Evolutionary conservation across 1,140 invertebrate species (phyloP).

Genomic region (Xylocopa sonorina): DNA sequence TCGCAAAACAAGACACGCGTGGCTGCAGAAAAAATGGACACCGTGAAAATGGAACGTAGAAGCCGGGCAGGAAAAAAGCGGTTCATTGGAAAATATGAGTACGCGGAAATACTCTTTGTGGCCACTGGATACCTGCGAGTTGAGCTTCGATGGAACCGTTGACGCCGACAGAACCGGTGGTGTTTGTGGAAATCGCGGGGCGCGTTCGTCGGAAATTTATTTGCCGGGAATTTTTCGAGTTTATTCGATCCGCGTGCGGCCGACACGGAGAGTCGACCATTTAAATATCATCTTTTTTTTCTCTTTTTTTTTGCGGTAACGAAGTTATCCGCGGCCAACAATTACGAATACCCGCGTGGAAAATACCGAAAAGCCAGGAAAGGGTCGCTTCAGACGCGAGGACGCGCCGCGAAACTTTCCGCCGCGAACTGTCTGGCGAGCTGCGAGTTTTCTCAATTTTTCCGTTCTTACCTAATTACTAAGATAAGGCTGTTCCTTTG

Average conservation of each 20-base stretch:
- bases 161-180: not conserved
- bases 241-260: conserved; percentile 10
- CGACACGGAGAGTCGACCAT: not conserved
- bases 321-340: conserved; percentile 38
- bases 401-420: conserved; percentile 2
- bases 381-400: conserved; percentile 9
- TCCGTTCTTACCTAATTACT: not conserved
- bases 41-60: too few relatives aligned
- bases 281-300: conserved; percentile 26
- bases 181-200: not conserved
- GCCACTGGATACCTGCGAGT: too few relatives aligned
- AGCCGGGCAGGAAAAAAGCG: too few relatives aligned
- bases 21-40: too few relatives aligned
- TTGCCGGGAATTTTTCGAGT: not conserved
- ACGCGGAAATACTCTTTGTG: too few relatives aligned
- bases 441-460: not conserved
- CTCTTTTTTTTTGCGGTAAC: conserved; percentile 3
- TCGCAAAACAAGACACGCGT: too few relatives aligned
- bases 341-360: conserved; percentile 28
- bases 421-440: not conserved
- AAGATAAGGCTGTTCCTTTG: not conserved
- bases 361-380: conserved; percentile 20
- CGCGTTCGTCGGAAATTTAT: not conserved
- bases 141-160: not conserved
- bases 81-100: too few relatives aligned